Evolutionary conservation across 2,797 vertebrate species (phyloP), one percentile per base, ranked within the genome.

Genomic region (Hydrocynus forskahlii): DNA sequence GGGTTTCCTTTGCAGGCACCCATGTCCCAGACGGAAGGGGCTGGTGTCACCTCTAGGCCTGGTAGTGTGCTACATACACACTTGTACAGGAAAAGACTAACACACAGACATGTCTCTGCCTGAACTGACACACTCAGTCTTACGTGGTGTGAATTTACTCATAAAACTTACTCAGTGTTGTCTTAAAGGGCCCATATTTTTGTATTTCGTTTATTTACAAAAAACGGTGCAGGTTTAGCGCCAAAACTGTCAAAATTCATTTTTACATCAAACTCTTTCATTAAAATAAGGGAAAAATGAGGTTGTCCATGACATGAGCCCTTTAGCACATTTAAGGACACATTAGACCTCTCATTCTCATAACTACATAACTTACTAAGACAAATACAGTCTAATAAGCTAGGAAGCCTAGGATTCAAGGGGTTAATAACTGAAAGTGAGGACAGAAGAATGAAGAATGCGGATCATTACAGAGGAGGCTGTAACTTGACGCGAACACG

Each of bases 1-100:
- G 86, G 86, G 82, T 83, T 89, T 89, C 90, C 84, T 80, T 85
- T 87, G 73, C 60, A 76, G 87, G 86, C 72, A 45, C 67, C 66
- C 66, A 66, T 74, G 62, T 35, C 54, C 29, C 14, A 86, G 86
- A 75, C 62, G 66, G 78, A 84, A 75, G 38, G 89, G 86, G n/a
- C 40, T 10, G 23, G 40, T 70, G 66, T 71, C 64, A 72, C 77
- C 75, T 25, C 71, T 77, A 38, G 45, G 71, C 66, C 13, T 35
- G 62, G 45, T 35, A 59, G 21, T 40, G 29, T 71, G 54, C 52
- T 71, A 79, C 59, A 63, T 78, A 81, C 62, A 75, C 76, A 81
- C 76, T 81, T 4, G 23, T 80, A 81, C 85, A 75, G 78, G 68
- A 67, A 78, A 76, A 9, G 25, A 66, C 21, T 21, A 43, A 17